phyloP scores from a whole-genome alignment of 2,888 invertebrate species.

The Notocelia uddmanniana region DNA sequence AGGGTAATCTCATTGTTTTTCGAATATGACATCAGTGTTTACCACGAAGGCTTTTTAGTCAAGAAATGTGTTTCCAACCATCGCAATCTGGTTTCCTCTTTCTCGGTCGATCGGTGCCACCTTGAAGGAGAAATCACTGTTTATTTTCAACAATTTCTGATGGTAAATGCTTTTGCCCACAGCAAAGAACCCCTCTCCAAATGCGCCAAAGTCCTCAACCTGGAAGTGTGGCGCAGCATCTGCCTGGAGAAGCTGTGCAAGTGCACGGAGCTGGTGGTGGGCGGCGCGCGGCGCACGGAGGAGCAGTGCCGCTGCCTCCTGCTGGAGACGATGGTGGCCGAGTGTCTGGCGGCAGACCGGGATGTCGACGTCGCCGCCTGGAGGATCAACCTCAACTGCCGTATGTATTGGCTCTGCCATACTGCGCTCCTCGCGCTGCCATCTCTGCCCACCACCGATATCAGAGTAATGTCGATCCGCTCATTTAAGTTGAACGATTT shows the following conservation, averaged over 20 bases:
- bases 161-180: constrained; percentile 32
- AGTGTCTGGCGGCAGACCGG: constrained; percentile 89
- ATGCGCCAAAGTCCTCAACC: constrained; percentile 87
- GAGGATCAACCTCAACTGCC: constrained; percentile 90
- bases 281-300: constrained; percentile 67
- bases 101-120: too few relatives aligned
- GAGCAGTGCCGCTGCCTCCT: constrained; percentile 89
- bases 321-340: constrained; percentile 89
- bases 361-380: constrained; percentile 88
- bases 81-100: too few relatives aligned
- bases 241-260: constrained; percentile 92
- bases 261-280: constrained; percentile 87
- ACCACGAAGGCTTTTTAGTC: too few relatives aligned
- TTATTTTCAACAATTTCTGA: too few relatives aligned
- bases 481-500: too few relatives aligned
- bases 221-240: constrained; percentile 89
- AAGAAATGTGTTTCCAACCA: too few relatives aligned
- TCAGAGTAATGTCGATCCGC: too few relatives aligned
- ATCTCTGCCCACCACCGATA: too few relatives aligned
- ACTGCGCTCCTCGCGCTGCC: too few relatives aligned
- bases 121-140: too few relatives aligned
- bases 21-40: too few relatives aligned
- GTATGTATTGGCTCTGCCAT: constrained; percentile 84
- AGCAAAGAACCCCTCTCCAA: constrained; percentile 88
- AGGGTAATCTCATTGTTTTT: too few relatives aligned